Percentiles rank a stretch among this genome's conserved stretches.
Evolutionary conservation across 2,888 invertebrate genomes (phyloP).

Genomic region (Aplocera efformata): DNA sequence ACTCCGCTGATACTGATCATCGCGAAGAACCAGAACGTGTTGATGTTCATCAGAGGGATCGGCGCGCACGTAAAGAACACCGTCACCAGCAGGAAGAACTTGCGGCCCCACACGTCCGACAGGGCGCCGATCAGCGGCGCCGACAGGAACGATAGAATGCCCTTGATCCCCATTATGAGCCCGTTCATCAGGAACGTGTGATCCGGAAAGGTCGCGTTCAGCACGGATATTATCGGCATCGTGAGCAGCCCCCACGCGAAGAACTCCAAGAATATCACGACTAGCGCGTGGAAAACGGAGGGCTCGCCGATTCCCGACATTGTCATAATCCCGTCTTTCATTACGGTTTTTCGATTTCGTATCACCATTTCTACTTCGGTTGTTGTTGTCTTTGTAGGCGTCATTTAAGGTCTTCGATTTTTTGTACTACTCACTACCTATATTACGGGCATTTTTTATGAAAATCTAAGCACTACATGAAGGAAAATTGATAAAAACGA

Average conservation of each 20-base stretch:
- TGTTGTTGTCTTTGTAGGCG: slow-evolving; percentile 89
- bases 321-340: slow-evolving; percentile 94
- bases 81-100: slow-evolving; percentile 97
- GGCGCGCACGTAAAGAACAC: slow-evolving; percentile 99
- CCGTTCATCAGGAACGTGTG: slow-evolving; percentile 99
- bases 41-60: slow-evolving; percentile 98
- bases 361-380: slow-evolving; percentile 93
- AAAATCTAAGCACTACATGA: slow-evolving; percentile 69
- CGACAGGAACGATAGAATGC: slow-evolving; percentile 97
- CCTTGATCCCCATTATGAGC: slow-evolving; percentile 98
- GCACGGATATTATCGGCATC: slow-evolving; percentile 96
- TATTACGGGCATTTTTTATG: slow-evolving; percentile 65
- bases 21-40: slow-evolving; percentile 99
- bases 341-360: slow-evolving; percentile 91
- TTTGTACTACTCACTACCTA: slow-evolving; percentile 66
- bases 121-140: slow-evolving; percentile 98
- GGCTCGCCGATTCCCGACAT: slow-evolving; percentile 95
- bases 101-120: slow-evolving; percentile 99
- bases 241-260: slow-evolving; percentile 99
- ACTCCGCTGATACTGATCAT: slow-evolving; percentile 99
- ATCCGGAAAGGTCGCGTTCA: slow-evolving; percentile 98
- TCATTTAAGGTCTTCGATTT: slow-evolving; percentile 75
- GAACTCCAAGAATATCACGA: slow-evolving; percentile 99
- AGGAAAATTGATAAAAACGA: slow-evolving; percentile 58
- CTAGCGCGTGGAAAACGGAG: slow-evolving; percentile 98